Evolutionary conservation across 1,140 invertebrate genomes (phyloP).

Genomic region (Apis florea): DNA sequence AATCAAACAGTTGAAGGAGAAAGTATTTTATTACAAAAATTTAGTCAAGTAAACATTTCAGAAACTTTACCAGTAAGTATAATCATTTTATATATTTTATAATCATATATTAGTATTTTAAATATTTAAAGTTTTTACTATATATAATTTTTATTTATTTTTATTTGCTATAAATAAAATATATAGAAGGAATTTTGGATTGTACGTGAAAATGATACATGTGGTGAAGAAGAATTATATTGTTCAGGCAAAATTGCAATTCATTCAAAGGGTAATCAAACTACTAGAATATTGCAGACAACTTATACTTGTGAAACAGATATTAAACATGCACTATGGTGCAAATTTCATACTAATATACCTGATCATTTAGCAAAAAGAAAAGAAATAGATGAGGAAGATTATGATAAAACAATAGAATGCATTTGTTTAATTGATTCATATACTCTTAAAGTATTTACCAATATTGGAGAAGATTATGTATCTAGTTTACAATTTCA

Average conservation of each 20-base stretch:
- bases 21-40: conserved; percentile 84
- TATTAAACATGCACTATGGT: conserved; percentile 92
- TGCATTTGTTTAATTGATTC: conserved; percentile 89
- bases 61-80: conserved; percentile 80
- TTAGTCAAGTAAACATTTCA: conserved; percentile 87
- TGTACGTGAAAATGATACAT: conserved; percentile 80
- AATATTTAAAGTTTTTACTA: conserved; percentile 19
- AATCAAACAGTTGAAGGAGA: conserved; percentile 74
- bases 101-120: not conserved
- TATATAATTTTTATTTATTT: conserved; percentile 2
- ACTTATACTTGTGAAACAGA: conserved; percentile 90
- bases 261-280: conserved; percentile 85
- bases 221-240: conserved; percentile 93
- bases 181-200: conserved; percentile 86
- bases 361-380: conserved; percentile 77
- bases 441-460: conserved; percentile 89
- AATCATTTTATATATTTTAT: not conserved
- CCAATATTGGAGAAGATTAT: conserved; percentile 90
- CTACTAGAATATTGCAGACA: conserved; percentile 79
- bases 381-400: conserved; percentile 67
- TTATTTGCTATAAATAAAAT: not conserved
- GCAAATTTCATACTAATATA: conserved; percentile 84
- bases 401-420: conserved; percentile 72
- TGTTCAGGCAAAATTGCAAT: conserved; percentile 91
- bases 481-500: conserved; percentile 91